Conservation (phyloP, 1,140 invertebrate genomes). For the Drosophila cardini region DNA sequence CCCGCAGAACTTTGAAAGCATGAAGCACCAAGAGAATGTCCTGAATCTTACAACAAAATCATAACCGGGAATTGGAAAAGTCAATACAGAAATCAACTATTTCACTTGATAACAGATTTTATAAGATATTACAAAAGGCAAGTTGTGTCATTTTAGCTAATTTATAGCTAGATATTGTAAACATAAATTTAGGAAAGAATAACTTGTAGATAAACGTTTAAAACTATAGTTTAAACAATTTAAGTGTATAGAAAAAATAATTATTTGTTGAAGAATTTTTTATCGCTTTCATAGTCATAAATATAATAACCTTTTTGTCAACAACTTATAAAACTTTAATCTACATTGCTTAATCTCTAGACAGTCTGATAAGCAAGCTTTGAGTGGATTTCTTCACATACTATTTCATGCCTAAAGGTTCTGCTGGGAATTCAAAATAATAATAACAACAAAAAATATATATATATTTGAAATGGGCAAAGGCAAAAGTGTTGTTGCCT, state of each 20-base stretch:
- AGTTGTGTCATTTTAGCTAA: too few species aligned
- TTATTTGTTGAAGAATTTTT: too few species aligned
- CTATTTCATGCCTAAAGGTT: conserved; percentile 11
- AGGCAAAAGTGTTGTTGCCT: conserved; percentile 27
- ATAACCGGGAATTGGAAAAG: not conserved
- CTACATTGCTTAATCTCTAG: too few species aligned
- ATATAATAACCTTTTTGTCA: too few species aligned
- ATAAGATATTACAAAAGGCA: not conserved
- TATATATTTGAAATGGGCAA: conserved; percentile 20
- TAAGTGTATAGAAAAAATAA: too few species aligned
- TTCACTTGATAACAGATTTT: too few species aligned
- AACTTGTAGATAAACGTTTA: too few species aligned
- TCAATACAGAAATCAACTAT: not conserved
- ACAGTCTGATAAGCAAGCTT: not conserved
- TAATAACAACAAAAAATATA: not conserved
- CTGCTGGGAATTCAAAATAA: conserved; percentile 16
- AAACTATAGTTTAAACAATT: too few species aligned
- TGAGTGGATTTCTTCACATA: conserved; percentile 3
- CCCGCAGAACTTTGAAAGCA: conserved; percentile 36
- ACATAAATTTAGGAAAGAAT: too few species aligned
- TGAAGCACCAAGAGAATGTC: conserved; percentile 6
- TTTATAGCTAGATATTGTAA: too few species aligned
- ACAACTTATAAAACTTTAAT: too few species aligned
- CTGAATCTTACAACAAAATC: conserved; percentile 4
- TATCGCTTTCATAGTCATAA: too few species aligned